Evolutionary conservation across 2,888 invertebrate species (phyloP).

Genomic region (Leptinotarsa haldemani): DNA sequence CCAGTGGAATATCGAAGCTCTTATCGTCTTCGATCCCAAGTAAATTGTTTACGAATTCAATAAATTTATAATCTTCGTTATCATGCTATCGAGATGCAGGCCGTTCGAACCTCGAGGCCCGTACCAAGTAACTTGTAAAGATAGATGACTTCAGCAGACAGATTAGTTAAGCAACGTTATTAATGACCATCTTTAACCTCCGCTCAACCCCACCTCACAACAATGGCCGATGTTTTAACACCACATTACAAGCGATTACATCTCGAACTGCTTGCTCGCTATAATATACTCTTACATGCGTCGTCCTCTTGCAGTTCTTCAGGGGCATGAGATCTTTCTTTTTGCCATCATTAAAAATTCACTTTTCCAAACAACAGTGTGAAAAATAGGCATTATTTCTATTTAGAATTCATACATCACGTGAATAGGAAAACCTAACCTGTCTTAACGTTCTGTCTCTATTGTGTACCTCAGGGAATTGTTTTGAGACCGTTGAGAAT

Average conservation of each 20-base stretch:
- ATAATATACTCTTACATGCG: background rate
- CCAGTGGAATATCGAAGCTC: background rate
- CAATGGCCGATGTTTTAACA: conserved; percentile 66
- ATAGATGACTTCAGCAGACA: conserved; percentile 70
- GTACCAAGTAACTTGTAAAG: conserved; percentile 67
- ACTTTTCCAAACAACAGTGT: no score
- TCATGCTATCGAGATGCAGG: background rate
- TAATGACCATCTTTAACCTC: conserved; percentile 74
- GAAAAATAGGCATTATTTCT: no score
- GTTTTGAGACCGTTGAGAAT: no score
- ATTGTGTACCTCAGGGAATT: no score
- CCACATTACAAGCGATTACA: conserved; percentile 66
- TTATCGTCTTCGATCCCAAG: background rate
- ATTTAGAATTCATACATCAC: no score
- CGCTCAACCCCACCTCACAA: conserved; percentile 67
- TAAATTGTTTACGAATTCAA: background rate
- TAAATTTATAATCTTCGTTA: background rate
- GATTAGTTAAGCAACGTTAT: conserved; percentile 74
- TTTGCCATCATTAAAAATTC: background rate
- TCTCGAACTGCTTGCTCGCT: conserved; percentile 24
- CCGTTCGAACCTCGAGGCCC: conserved; percentile 31
- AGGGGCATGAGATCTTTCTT: background rate
- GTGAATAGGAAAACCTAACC: no score
- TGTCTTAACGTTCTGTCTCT: no score
- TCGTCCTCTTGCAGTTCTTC: background rate